Conservation (phyloP, 1,140 invertebrate genomes). For the Rhopalosiphum padi region DNA sequence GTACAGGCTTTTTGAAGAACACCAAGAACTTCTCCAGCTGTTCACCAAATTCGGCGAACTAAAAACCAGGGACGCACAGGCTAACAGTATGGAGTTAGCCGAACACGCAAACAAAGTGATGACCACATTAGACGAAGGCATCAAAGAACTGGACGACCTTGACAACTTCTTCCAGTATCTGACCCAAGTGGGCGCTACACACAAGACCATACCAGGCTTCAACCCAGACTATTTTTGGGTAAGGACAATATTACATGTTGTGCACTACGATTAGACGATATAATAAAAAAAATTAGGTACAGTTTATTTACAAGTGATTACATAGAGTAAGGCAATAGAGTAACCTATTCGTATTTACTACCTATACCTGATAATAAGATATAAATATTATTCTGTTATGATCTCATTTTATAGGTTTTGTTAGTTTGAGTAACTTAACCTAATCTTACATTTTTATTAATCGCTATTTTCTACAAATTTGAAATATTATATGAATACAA, state of each 20-base stretch:
- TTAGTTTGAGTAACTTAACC: not conserved
- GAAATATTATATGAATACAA: not conserved
- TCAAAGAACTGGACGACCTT: conserved; percentile 83
- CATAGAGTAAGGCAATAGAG: too few species aligned
- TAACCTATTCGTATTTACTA: not conserved
- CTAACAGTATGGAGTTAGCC: conserved; percentile 79
- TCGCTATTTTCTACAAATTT: not conserved
- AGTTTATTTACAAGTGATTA: too few species aligned
- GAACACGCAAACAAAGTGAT: conserved; percentile 90
- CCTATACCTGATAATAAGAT: too few species aligned
- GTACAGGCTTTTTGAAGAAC: conserved; percentile 85
- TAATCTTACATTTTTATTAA: not conserved
- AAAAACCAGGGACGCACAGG: conserved; percentile 81
- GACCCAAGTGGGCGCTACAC: conserved; percentile 81
- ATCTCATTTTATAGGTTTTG: not conserved
- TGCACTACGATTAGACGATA: not conserved
- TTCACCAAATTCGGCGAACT: conserved; percentile 83
- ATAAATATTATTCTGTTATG: not conserved
- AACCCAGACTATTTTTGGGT: conserved; percentile 89
- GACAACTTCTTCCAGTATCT: conserved; percentile 84
- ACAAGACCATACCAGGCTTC: conserved; percentile 83
- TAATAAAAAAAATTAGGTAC: too few species aligned
- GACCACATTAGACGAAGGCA: conserved; percentile 85
- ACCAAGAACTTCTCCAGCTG: conserved; percentile 78
- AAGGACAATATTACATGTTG: conserved; percentile 63